Conservation (phyloP, 2,113 vertebrate genomes). For the Bothrops jararaca region DNA sequence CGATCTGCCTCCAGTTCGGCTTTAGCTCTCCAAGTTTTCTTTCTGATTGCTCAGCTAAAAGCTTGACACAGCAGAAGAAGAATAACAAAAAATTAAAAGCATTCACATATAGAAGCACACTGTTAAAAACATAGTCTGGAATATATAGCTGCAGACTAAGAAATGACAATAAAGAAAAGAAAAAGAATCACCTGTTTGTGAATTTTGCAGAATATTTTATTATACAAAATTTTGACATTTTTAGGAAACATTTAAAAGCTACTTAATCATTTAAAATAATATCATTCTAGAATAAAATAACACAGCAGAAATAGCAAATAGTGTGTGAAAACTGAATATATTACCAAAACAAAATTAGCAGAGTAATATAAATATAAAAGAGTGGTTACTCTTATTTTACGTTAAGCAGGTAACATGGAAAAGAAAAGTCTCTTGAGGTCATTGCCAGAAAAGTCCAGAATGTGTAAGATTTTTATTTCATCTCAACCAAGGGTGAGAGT, state of each 20-base stretch:
- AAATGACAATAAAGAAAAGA: not conserved
- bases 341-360: not conserved
- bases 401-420: not conserved
- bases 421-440: not conserved
- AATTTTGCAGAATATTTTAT: not conserved
- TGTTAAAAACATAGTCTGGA: not conserved
- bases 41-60: not conserved
- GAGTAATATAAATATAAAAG: not conserved
- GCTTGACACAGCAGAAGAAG: not conserved
- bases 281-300: not conserved
- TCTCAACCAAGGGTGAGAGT: not conserved
- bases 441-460: not conserved
- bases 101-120: not conserved
- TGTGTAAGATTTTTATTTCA: not conserved
- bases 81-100: not conserved
- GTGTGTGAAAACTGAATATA: not conserved
- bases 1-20: not conserved
- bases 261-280: not conserved
- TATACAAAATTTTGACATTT: not conserved
- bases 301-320: not conserved
- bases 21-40: not conserved
- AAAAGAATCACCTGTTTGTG: not conserved
- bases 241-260: not conserved
- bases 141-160: not conserved
- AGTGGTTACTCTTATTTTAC: not conserved